These are phyloP conservation scores for Meteorus sp. DNA, from an alignment of 1,140 invertebrate genomes.

Conservation along the genomic window DNA sequence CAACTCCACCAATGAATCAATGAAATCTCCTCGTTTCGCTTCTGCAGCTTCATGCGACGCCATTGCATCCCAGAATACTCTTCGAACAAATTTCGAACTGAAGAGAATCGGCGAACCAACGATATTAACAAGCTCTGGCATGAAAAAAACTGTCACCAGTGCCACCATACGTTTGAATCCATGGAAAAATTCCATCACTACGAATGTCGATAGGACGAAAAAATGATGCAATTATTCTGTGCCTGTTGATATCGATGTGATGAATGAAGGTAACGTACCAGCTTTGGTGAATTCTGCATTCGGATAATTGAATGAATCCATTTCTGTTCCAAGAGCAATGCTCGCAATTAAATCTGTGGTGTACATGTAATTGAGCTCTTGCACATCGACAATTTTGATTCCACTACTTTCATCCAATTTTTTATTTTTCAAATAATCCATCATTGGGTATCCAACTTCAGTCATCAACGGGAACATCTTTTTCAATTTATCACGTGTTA, in stretches of 20 bases:
- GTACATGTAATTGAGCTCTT: conserved; percentile 50
- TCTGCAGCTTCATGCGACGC: conserved; percentile 31
- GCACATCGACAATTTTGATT: conserved; percentile 19
- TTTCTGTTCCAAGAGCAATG: conserved; percentile 57
- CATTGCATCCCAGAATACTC: conserved; percentile 37
- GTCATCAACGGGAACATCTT: conserved; percentile 54
- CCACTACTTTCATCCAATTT: neutral
- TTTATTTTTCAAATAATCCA: conserved; percentile 30
- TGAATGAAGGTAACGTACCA: conserved; percentile 32
- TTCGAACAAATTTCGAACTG: conserved; percentile 24
- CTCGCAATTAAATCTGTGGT: conserved; percentile 61
- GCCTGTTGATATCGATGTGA: no score
- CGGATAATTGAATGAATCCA: conserved; percentile 51
- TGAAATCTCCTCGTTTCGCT: conserved; percentile 34
- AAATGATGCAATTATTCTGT: neutral
- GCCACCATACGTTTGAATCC: conserved; percentile 20
- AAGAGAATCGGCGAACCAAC: conserved; percentile 9
- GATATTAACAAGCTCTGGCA: conserved; percentile 14
- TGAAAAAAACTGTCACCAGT: conserved; percentile 16
- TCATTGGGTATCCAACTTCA: conserved; percentile 39
- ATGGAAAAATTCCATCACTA: conserved; percentile 20
- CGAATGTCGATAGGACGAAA: neutral
- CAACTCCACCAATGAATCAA: conserved; percentile 34
- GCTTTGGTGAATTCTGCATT: conserved; percentile 44
- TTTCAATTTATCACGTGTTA: conserved; percentile 58